phyloP scores from a whole-genome alignment of 2,797 vertebrate species.

The Syncerus caffer region DNA sequence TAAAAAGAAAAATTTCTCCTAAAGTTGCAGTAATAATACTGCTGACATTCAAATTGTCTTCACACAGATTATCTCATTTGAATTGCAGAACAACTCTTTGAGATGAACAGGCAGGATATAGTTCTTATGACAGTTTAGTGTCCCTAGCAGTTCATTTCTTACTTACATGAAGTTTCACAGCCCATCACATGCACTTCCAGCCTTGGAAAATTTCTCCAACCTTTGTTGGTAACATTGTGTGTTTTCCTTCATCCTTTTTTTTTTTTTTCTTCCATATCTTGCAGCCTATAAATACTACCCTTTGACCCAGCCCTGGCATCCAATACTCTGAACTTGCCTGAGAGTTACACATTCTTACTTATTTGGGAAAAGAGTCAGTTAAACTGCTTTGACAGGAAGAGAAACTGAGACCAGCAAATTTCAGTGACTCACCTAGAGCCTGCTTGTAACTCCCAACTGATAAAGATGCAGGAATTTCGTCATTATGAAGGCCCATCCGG shows the following conservation, averaged over 20 bases:
- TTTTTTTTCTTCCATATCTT: background rate
- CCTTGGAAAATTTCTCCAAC: background rate
- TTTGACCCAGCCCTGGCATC: background rate
- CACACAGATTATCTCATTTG: conserved; percentile 48
- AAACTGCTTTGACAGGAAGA: background rate
- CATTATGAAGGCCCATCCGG: too few species aligned
- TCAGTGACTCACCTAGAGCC: background rate
- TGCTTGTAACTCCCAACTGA: background rate
- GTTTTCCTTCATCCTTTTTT: background rate
- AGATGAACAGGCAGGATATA: background rate
- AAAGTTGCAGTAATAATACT: conserved; percentile 47
- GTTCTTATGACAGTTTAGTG: background rate
- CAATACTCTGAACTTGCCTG: background rate
- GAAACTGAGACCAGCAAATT: background rate
- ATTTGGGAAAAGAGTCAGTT: background rate
- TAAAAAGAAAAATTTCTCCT: conserved; percentile 56
- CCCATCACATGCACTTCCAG: background rate
- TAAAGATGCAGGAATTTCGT: background rate
- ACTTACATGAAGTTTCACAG: background rate
- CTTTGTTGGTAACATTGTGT: background rate
- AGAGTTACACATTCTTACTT: background rate
- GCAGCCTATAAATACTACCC: background rate
- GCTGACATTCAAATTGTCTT: conserved; percentile 55
- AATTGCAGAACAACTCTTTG: conserved; percentile 41
- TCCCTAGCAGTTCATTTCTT: background rate